Conservation (phyloP, 2,113 vertebrate species). For the Pseudolaguvia tuberculata region DNA sequence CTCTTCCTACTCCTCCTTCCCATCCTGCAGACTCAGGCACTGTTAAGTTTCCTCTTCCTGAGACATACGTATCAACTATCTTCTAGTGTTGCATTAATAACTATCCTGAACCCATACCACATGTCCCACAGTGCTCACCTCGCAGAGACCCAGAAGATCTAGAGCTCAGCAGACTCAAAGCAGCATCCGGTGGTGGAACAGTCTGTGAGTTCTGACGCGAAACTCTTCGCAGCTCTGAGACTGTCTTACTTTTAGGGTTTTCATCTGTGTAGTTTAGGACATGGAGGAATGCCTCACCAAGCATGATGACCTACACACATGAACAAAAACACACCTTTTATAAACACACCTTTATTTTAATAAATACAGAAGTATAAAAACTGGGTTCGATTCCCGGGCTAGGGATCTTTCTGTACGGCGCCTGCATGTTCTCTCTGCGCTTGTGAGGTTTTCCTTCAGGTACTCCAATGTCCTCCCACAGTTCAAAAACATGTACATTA, state of each 20-base stretch:
- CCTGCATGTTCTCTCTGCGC: no score
- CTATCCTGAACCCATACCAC: not conserved
- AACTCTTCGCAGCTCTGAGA: not conserved
- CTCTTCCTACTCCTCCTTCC: no score
- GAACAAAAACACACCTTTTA: not conserved
- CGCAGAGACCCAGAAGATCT: slow-evolving; percentile 20
- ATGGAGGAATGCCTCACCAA: slow-evolving; percentile 48
- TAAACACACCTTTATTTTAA: no score
- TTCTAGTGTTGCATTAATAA: not conserved
- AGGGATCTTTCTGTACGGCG: no score
- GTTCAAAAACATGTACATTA: no score
- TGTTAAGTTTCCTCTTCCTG: not conserved
- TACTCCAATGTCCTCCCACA: no score
- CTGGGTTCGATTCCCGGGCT: no score
- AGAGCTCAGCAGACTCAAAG: not conserved
- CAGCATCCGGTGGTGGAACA: not conserved
- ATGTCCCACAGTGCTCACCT: slow-evolving; percentile 21
- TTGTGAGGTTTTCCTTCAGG: no score
- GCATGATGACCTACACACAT: slow-evolving; percentile 31
- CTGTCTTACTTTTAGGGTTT: not conserved
- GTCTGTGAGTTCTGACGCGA: not conserved
- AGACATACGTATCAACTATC: not conserved
- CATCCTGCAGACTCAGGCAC: not conserved
- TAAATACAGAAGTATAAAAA: no score
- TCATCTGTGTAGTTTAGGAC: slow-evolving; percentile 30